phyloP scores from a whole-genome alignment of 2,888 invertebrate species.

The Cheilosia grossa region DNA sequence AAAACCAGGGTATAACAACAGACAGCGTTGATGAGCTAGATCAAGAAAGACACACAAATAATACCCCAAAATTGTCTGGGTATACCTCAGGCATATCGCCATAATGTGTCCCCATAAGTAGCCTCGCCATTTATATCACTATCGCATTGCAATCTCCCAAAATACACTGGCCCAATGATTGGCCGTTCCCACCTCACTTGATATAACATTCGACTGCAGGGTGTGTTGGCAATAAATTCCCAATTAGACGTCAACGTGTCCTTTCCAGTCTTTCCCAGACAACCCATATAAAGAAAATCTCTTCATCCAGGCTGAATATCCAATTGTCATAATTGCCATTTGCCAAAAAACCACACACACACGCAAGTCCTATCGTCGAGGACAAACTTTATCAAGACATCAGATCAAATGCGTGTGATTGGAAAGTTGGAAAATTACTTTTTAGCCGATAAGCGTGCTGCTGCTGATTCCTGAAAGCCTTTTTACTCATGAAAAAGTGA shows the following conservation, averaged over 20 bases:
- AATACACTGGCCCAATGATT: slow-evolving; percentile 37
- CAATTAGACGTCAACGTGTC: neutral
- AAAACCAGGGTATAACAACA: no score
- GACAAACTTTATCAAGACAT: slow-evolving; percentile 33
- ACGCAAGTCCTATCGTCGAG: slow-evolving; percentile 27
- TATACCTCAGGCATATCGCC: no score
- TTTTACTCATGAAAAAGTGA: no score
- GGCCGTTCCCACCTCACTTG: slow-evolving; percentile 17
- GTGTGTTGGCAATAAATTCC: slow-evolving; percentile 44
- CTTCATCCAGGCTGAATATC: slow-evolving; percentile 34
- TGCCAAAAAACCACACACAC: slow-evolving; percentile 32
- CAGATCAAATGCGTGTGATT: slow-evolving; percentile 35
- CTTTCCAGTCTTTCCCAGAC: slow-evolving; percentile 10
- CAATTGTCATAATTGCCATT: slow-evolving; percentile 54
- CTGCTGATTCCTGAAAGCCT: neutral
- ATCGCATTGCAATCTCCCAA: slow-evolving; percentile 33
- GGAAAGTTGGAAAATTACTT: slow-evolving; percentile 49
- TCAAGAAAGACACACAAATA: no score
- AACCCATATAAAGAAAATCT: slow-evolving; percentile 29
- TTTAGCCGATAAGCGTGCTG: slow-evolving; percentile 18
- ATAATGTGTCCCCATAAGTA: neutral
- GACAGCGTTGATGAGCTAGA: no score
- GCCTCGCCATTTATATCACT: neutral
- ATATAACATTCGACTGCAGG: neutral
- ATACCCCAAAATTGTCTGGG: no score